Conservation (phyloP, 2,888 invertebrate genomes). For the Luperina nickerlii region DNA sequence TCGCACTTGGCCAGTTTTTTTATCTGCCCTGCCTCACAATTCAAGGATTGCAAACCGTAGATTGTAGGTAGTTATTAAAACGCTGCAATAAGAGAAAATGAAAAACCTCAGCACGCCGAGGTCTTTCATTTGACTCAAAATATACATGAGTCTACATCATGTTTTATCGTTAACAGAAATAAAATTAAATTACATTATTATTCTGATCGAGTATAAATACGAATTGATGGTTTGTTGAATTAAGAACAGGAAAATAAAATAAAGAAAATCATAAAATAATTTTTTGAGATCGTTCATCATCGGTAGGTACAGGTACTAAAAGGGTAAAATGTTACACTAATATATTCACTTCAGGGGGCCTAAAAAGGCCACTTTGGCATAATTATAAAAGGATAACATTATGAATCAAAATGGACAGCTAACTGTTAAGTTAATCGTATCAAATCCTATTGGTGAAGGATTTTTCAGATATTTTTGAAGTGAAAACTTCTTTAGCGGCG, state of each 20-base stretch:
- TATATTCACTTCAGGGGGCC: slow-evolving; percentile 18
- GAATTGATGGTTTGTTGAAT: neutral
- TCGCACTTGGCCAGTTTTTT: no score
- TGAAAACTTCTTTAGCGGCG: no score
- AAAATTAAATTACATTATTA: slow-evolving; percentile 21
- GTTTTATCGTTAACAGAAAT: neutral
- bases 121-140: neutral
- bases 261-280: neutral
- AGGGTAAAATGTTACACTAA: slow-evolving; percentile 25
- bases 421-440: no score
- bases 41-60: neutral
- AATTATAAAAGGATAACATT: no score
- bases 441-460: no score
- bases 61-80: neutral
- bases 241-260: slow-evolving; percentile 8
- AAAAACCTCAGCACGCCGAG: neutral
- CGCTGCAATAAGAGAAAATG: neutral
- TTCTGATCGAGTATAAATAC: slow-evolving; percentile 3
- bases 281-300: slow-evolving; percentile 19
- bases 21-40: neutral
- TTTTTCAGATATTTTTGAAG: no score
- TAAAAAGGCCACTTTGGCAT: no score
- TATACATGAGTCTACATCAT: neutral
- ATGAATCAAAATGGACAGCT: no score
- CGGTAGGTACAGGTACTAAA: neutral